These are phyloP conservation scores for Coregonus clupeaformis DNA, from an alignment of 2,113 vertebrate genomes.

Conservation along the genomic window DNA sequence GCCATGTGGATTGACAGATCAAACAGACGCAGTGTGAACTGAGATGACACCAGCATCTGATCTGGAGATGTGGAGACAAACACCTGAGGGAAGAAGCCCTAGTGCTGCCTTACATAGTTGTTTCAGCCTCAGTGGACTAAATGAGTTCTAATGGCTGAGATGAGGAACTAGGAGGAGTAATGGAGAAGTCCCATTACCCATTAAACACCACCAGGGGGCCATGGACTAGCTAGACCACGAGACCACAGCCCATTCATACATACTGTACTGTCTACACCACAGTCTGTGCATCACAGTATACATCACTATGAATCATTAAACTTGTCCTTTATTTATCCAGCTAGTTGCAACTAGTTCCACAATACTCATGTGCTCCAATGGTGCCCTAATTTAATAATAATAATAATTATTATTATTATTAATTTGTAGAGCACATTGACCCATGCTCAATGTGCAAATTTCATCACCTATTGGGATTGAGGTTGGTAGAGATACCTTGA, in stretches of 20 bases:
- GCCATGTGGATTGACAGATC: background rate
- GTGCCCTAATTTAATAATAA: too few relatives aligned
- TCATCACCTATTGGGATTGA: too few relatives aligned
- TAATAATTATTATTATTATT: too few relatives aligned
- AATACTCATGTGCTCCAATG: too few relatives aligned
- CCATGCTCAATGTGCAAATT: too few relatives aligned
- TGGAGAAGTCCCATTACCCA: background rate
- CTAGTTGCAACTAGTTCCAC: too few relatives aligned
- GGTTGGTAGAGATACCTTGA: too few relatives aligned
- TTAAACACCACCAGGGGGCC: background rate
- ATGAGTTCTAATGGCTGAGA: background rate
- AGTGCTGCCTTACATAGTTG: background rate
- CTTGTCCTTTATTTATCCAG: too few relatives aligned
- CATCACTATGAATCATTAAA: background rate
- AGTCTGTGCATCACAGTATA: background rate
- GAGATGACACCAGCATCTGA: background rate
- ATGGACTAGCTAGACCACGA: background rate
- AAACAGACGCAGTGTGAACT: background rate
- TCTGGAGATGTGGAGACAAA: background rate
- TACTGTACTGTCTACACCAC: background rate
- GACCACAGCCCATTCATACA: background rate
- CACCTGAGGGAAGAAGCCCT: background rate
- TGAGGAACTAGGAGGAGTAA: background rate
- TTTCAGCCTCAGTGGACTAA: conserved; percentile 1
- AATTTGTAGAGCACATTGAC: too few relatives aligned